These are phyloP conservation scores for Watsonalla cultraria DNA, from an alignment of 2,888 invertebrate genomes.

Conservation along the genomic window DNA sequence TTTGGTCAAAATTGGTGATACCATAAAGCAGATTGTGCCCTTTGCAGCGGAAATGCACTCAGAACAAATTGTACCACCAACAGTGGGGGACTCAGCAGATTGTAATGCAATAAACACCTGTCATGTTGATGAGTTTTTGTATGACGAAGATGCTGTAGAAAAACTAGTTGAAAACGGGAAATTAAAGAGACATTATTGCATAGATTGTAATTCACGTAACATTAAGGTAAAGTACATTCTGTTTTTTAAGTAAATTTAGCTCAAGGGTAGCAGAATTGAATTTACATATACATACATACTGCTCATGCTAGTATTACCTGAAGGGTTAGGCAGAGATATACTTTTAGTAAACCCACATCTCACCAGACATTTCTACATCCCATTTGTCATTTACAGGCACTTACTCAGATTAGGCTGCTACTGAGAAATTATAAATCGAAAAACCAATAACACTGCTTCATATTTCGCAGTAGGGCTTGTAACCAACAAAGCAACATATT, in stretches of 20 bases:
- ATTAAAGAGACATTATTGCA: constrained; percentile 54
- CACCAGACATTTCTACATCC: background rate
- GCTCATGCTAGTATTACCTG: no score
- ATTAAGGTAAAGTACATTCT: constrained; percentile 32
- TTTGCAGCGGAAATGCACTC: constrained; percentile 58
- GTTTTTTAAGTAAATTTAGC: background rate
- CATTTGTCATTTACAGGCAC: no score
- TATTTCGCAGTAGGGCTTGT: background rate
- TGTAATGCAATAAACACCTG: constrained; percentile 73
- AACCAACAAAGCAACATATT: background rate
- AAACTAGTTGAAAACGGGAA: constrained; percentile 49
- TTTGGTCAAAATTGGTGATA: constrained; percentile 50
- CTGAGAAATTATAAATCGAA: no score
- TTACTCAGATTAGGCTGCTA: no score
- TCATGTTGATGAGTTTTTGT: constrained; percentile 85
- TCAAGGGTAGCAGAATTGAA: no score
- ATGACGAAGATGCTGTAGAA: constrained; percentile 81
- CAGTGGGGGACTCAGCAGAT: constrained; percentile 70
- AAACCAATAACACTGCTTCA: background rate
- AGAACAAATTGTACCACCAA: constrained; percentile 60
- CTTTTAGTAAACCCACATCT: no score
- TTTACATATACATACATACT: no score
- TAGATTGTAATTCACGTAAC: constrained; percentile 59
- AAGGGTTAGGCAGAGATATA: no score
- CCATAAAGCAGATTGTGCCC: constrained; percentile 56